A percentile compares a stretch with the other conserved stretches of the same genome.
phyloP scores from a whole-genome alignment of 2,113 vertebrate species.

The Scopus umbretta region DNA sequence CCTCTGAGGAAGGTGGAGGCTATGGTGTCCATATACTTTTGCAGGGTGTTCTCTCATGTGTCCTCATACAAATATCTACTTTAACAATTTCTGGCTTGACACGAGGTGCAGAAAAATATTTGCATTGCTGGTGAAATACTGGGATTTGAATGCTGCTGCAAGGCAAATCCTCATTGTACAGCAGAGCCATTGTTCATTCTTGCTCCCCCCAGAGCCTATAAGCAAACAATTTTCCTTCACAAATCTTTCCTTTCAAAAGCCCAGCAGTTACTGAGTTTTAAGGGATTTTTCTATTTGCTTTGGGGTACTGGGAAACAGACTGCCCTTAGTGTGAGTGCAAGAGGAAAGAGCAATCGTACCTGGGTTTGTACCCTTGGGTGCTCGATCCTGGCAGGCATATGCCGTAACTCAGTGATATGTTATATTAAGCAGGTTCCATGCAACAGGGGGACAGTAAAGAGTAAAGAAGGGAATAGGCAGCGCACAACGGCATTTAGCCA shows the following conservation, averaged over 20 bases:
- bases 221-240: neutral
- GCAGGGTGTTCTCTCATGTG: neutral
- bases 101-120: neutral
- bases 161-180: neutral
- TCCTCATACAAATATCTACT: neutral
- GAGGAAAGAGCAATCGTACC: neutral
- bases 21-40: fast-evolving
- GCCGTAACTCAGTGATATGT: neutral
- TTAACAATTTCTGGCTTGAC: neutral
- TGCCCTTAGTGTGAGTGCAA: neutral
- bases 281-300: neutral
- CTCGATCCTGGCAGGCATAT: neutral
- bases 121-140: neutral
- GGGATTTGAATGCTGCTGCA: neutral
- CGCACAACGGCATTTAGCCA: neutral
- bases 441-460: fast-evolving
- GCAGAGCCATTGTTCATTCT: neutral
- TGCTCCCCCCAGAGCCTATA: neutral
- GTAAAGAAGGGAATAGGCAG: neutral
- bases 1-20: neutral
- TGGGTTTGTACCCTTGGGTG: neutral
- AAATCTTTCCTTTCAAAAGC: neutral
- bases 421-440: neutral
- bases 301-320: neutral
- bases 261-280: neutral